phyloP scores from a whole-genome alignment of 2,797 vertebrate genomes.

The Perodicticus potto region DNA sequence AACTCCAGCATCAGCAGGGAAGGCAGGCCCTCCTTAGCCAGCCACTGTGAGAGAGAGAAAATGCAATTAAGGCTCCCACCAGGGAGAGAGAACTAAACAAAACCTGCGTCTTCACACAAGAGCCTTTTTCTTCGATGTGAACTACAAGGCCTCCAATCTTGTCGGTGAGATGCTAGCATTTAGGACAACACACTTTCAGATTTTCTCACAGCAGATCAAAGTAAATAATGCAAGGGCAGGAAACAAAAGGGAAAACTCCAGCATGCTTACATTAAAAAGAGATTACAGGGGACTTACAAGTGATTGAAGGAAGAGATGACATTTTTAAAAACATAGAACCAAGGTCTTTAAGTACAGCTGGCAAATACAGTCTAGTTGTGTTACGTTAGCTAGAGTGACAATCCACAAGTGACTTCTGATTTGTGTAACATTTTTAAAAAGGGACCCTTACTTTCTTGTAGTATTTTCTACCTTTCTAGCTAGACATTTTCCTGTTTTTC shows the following conservation, averaged over 20 bases:
- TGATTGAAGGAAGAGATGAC: constrained; percentile 90
- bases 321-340: constrained; percentile 89
- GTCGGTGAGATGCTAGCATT: constrained; percentile 91
- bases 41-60: constrained; percentile 92
- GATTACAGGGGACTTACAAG: constrained; percentile 90
- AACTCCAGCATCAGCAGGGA: constrained; percentile 91
- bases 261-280: constrained; percentile 89
- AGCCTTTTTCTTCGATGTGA: constrained; percentile 89
- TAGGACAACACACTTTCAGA: constrained; percentile 92
- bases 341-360: constrained; percentile 87
- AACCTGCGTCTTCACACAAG: constrained; percentile 91
- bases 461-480: constrained; percentile 61
- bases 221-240: constrained; percentile 91
- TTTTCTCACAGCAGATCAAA: constrained; percentile 92
- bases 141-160: constrained; percentile 90
- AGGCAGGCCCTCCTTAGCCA: constrained; percentile 89
- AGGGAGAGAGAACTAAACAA: constrained; percentile 91
- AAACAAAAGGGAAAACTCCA: constrained; percentile 90
- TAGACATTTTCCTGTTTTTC: constrained; percentile 60
- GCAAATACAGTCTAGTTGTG: constrained; percentile 79
- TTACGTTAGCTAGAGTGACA: constrained; percentile 80
- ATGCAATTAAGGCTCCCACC: constrained; percentile 94
- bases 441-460: constrained; percentile 54
- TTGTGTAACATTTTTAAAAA: constrained; percentile 67
- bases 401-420: constrained; percentile 74